Conservation (phyloP, 2,113 vertebrate genomes). For the Macquaria ambigua region DNA sequence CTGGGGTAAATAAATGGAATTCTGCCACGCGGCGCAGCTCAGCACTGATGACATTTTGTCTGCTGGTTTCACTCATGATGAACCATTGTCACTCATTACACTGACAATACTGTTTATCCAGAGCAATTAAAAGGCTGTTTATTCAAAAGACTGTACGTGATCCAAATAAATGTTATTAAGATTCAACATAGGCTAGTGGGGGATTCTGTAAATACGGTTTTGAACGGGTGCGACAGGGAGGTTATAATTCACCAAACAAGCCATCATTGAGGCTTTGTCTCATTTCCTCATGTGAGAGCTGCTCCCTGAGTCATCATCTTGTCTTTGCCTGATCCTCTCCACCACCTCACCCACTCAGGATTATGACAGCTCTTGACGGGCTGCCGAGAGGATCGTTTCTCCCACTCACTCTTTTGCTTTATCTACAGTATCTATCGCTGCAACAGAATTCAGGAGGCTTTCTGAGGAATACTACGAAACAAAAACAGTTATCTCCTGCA, state of each 20-base stretch:
- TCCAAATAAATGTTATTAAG: slow-evolving; percentile 23
- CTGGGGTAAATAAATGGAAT: slow-evolving; percentile 59
- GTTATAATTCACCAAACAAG: slow-evolving; percentile 50
- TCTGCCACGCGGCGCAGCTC: slow-evolving; percentile 33
- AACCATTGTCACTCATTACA: slow-evolving; percentile 48
- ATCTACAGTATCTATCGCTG: slow-evolving; percentile 36
- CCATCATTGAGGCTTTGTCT: slow-evolving; percentile 45
- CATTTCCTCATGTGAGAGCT: slow-evolving; percentile 60
- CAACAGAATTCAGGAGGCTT: slow-evolving; percentile 16
- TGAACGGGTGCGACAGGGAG: slow-evolving; percentile 27
- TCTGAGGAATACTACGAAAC: slow-evolving; percentile 13
- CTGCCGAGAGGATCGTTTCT: slow-evolving; percentile 60
- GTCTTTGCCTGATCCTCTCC: slow-evolving; percentile 55
- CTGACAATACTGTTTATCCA: slow-evolving; percentile 23
- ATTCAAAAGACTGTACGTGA: slow-evolving; percentile 14
- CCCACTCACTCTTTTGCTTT: slow-evolving; percentile 52
- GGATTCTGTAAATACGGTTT: slow-evolving; percentile 47
- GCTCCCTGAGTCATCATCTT: slow-evolving; percentile 64
- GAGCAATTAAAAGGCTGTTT: slow-evolving; percentile 51
- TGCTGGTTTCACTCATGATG: slow-evolving; percentile 46
- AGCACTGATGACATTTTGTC: slow-evolving; percentile 66
- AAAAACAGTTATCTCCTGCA: slow-evolving; percentile 35
- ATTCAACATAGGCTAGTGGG: background rate
- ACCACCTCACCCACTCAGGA: slow-evolving; percentile 69
- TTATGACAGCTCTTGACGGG: slow-evolving; percentile 60